A percentile compares a stretch with the other conserved stretches of the same genome.
Evolutionary conservation across 1,140 invertebrate genomes (phyloP).

Genomic region (Theocolax elegans): DNA sequence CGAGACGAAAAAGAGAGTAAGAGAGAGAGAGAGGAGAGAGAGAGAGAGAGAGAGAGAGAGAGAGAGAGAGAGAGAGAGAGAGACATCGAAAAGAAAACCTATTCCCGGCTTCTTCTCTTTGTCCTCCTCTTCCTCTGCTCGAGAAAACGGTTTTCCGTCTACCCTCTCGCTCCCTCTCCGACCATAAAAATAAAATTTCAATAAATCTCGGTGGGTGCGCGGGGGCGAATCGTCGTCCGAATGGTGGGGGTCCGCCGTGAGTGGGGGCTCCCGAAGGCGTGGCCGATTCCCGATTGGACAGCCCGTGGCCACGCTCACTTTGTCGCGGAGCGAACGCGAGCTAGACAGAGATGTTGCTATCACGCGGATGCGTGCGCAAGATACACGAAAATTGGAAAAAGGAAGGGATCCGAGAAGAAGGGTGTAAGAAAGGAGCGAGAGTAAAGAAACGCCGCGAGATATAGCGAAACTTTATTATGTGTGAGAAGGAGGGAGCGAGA

Average conservation of each 20-base stretch:
- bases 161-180: constrained; percentile 43
- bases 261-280: constrained; percentile 5
- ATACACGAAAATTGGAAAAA: no score
- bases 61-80: constrained; percentile 7
- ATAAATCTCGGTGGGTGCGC: constrained; percentile 63
- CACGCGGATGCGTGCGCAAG: no score
- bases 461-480: no score
- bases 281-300: background rate
- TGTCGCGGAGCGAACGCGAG: no score
- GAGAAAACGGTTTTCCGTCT: constrained; percentile 38
- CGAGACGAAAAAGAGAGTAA: constrained; percentile 28
- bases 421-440: no score
- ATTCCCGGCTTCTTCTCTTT: background rate
- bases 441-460: no score
- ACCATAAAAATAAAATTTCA: constrained; percentile 70
- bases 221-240: constrained; percentile 10
- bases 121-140: background rate
- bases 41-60: constrained; percentile 30
- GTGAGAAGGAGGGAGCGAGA: no score
- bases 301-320: constrained; percentile 7
- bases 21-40: constrained; percentile 26
- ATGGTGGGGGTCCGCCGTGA: background rate
- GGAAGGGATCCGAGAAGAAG: no score
- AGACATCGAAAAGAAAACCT: background rate
- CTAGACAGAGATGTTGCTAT: no score